Percentiles rank a stretch among this genome's conserved stretches.
Evolutionary conservation across 2,113 vertebrate genomes (phyloP).

Genomic region (Galemys pyrenaicus): DNA sequence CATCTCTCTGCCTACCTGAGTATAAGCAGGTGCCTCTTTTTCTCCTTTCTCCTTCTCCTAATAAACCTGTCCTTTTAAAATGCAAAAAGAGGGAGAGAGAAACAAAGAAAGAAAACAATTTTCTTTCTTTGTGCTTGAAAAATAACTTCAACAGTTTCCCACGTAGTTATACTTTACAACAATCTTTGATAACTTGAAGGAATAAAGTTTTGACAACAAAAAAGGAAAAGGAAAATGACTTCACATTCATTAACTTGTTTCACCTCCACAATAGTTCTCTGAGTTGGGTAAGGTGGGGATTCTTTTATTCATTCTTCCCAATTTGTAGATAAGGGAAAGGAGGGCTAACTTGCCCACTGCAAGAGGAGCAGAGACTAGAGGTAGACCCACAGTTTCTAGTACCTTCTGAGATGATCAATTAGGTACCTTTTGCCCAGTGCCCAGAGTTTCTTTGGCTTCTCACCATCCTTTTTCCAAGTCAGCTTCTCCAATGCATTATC

Average conservation of each 20-base stretch:
- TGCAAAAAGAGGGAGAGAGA: too few species aligned
- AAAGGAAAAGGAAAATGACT: too few species aligned
- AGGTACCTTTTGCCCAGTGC: not conserved
- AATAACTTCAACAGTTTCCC: too few species aligned
- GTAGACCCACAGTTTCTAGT: not conserved
- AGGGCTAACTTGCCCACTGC: not conserved
- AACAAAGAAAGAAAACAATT: too few species aligned
- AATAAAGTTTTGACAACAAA: too few species aligned
- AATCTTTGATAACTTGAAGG: too few species aligned
- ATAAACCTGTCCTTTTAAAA: too few species aligned
- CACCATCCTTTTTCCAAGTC: not conserved
- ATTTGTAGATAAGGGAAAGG: not conserved
- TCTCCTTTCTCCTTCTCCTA: too few species aligned
- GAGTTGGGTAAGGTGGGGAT: not conserved
- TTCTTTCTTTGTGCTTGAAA: not conserved
- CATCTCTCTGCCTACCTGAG: too few species aligned
- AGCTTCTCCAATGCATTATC: not conserved
- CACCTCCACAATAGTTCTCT: not conserved
- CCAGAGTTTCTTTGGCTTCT: not conserved
- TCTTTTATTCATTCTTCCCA: not conserved
- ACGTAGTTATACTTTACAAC: too few species aligned
- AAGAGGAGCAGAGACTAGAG: not conserved
- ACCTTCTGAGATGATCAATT: not conserved
- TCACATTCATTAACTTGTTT: not conserved
- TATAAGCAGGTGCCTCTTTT: too few species aligned